phyloP scores from a whole-genome alignment of 2,888 invertebrate genomes.

The Drosophila meridiana region DNA sequence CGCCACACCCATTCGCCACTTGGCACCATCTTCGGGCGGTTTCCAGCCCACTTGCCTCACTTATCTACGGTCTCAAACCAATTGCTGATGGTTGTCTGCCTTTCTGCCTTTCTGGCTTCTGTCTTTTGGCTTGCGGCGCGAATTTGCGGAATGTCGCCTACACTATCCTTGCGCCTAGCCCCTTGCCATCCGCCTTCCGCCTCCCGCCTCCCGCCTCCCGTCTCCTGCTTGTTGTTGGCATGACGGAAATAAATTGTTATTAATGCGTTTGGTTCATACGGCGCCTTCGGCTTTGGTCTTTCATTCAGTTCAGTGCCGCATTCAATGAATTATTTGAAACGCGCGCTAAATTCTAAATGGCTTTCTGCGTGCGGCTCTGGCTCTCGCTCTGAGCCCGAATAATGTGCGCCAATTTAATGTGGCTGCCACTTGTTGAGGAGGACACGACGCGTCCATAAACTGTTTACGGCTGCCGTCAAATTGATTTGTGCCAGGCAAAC shows the following conservation, averaged over 20 bases:
- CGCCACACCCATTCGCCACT: neutral
- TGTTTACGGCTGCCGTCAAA: conserved; percentile 64
- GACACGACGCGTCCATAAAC: conserved; percentile 54
- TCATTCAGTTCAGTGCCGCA: conserved; percentile 25
- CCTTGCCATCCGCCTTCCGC: neutral
- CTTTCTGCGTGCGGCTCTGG: conserved; percentile 22
- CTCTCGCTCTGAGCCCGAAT: conserved; percentile 33
- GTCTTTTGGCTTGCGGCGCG: conserved; percentile 25
- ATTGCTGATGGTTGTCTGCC: conserved; percentile 4
- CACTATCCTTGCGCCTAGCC: conserved; percentile 15
- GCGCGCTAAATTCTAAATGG: conserved; percentile 63
- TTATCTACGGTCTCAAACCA: conserved; percentile 28
- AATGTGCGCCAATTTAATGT: conserved; percentile 68
- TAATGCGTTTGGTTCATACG: conserved; percentile 58
- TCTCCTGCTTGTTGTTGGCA: conserved; percentile 31
- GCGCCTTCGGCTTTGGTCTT: conserved; percentile 33
- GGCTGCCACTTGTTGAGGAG: conserved; percentile 68
- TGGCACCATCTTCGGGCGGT: conserved; percentile 9
- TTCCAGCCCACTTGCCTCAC: conserved; percentile 17
- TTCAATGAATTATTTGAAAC: conserved; percentile 68
- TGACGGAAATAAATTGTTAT: conserved; percentile 74
- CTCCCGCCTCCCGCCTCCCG: conserved; percentile 10
- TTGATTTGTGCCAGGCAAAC: conserved; percentile 67
- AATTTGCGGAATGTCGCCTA: conserved; percentile 57
- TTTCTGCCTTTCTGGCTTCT: neutral